Percentiles rank a stretch among this genome's conserved stretches.
Evolutionary conservation across 2,797 vertebrate species (phyloP).

Genomic region (Taenioides sp.): DNA sequence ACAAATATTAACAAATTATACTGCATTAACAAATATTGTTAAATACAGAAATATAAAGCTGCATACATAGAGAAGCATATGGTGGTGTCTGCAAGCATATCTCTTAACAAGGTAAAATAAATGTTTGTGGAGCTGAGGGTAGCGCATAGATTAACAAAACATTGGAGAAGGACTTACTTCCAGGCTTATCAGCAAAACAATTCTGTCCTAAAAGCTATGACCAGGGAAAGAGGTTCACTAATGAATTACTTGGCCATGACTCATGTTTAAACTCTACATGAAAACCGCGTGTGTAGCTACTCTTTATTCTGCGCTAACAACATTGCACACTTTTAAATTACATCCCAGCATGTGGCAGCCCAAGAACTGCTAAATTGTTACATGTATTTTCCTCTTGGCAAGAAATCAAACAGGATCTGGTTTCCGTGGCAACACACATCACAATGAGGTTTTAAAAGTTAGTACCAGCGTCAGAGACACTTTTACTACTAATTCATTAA

Average conservation of each 20-base stretch:
- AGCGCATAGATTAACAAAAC: slow-evolving; percentile 4
- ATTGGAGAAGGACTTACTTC: not conserved
- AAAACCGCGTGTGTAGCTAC: slow-evolving; percentile 16
- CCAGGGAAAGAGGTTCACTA: slow-evolving; percentile 26
- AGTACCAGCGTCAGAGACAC: slow-evolving; percentile 27
- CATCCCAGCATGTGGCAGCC: slow-evolving; percentile 18
- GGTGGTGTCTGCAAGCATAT: not conserved
- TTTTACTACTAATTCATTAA: slow-evolving; percentile 36
- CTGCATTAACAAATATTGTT: no score
- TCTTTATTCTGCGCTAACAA: slow-evolving; percentile 4
- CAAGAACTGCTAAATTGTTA: slow-evolving; percentile 21
- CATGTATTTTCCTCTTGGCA: slow-evolving; percentile 21
- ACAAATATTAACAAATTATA: no score
- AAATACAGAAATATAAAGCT: no score
- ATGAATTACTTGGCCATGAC: slow-evolving; percentile 39
- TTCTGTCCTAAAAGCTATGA: slow-evolving; percentile 26
- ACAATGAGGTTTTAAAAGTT: slow-evolving; percentile 18
- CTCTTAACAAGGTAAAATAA: slow-evolving; percentile 3
- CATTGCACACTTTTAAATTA: slow-evolving; percentile 9
- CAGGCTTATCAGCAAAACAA: slow-evolving; percentile 29
- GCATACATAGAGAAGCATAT: not conserved
- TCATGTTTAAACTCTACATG: slow-evolving; percentile 41
- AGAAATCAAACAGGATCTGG: slow-evolving; percentile 28
- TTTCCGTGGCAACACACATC: slow-evolving; percentile 48
- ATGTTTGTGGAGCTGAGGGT: slow-evolving; percentile 4